Base-by-base conservation (phyloP, 2,888 invertebrate species). In the Mimachlamys varia region DNA sequence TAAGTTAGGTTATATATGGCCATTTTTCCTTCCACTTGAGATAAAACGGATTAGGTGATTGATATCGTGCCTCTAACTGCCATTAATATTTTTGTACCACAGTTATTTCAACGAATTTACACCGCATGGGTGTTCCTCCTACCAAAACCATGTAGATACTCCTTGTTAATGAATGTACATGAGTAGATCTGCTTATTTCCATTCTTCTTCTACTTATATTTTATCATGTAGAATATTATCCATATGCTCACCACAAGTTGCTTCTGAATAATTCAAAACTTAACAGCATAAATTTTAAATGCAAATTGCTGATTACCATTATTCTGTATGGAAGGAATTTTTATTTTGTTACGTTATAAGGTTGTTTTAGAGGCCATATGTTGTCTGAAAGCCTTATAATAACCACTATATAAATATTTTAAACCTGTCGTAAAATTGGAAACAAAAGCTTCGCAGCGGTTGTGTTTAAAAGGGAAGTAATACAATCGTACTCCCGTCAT, bases 281-380 rank as follows among this genome's bases (percentile, higher is more conserved):
- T 10, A 4, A 33, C 76, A 33, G 76, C 27, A 76, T 76, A 76
- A 76, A 33, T 76, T 76, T 76, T 15, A 33, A 76, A 76, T 76
- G 76, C 76, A 76, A 76, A 76, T 76, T 33, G 76, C 76, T 76
- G 0, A 76, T 76, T 76, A 76, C 19, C 76, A 33, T 76, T 33
- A 76, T 76, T 76, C 12, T 27, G 27, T 33, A 76, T 76, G 4
- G 27, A 0, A 76, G 76, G 76, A 76, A 76, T 27, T 76, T 44
- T 44, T 76, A 76, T 76, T 22, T 4, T n/a, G 27, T 76, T 27
- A 76, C 12, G 76, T 27, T 33, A 33, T 33, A 15, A 76, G 12
- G 33, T 12, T 62, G 27, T 76, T 33, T 76, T 22, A 33, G 76
- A 76, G 13, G 33, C 33, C 76, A 76, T 76, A 76, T 76, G 27